Conservation (phyloP, 2,113 vertebrate genomes). For the Rhineura floridana region DNA sequence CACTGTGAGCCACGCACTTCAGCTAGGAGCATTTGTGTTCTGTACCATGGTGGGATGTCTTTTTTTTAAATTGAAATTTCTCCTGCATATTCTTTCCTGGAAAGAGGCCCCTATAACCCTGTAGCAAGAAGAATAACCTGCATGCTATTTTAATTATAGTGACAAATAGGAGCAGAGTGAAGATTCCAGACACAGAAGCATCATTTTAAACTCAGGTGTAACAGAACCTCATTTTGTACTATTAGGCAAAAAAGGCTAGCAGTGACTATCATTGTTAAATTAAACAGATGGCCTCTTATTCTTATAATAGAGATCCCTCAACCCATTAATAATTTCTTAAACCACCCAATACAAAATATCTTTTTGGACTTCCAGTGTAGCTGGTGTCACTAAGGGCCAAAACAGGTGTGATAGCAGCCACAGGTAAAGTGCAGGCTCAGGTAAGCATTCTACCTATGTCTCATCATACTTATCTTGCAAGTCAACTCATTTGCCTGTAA, state of each 20-base stretch:
- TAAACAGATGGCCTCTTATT: not conserved
- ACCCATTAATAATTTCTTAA: not conserved
- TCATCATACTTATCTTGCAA: not conserved
- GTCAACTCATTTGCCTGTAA: not conserved
- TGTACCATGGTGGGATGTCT: not conserved
- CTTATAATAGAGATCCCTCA: not conserved
- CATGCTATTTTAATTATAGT: conserved; percentile 2
- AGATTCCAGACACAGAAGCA: not conserved
- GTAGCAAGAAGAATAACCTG: not conserved
- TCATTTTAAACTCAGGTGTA: conserved; percentile 6
- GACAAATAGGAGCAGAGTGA: conserved; percentile 6
- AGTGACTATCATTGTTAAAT: conserved; percentile 16
- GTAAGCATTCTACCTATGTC: no score
- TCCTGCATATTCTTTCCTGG: not conserved
- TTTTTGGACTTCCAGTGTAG: conserved; percentile 33
- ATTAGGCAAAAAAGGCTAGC: not conserved
- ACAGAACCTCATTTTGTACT: not conserved
- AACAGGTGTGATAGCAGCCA: not conserved
- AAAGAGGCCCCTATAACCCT: not conserved
- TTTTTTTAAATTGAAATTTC: not conserved
- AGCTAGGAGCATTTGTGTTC: not conserved
- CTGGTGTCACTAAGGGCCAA: conserved; percentile 24
- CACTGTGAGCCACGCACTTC: not conserved
- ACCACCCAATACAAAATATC: conserved; percentile 5
- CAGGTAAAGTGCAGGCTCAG: not conserved